Base-by-base conservation (phyloP, 2,113 vertebrate species). In the Oriolus oriolus region DNA sequence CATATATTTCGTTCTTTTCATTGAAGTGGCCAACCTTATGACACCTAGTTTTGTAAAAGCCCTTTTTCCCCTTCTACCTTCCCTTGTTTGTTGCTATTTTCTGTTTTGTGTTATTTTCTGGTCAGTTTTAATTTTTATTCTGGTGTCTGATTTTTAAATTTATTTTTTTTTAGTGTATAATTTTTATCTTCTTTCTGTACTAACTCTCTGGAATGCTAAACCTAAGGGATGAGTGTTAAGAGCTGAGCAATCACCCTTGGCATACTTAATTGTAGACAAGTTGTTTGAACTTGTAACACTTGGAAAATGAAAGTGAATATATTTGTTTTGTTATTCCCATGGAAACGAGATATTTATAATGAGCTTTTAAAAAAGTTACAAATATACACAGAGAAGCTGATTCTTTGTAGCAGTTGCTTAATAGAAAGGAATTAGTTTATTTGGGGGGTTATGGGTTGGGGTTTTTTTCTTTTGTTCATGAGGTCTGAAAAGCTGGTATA, bases 281-380 rank as follows among this genome's bases (percentile, higher is more conserved):
- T 78, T 92, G 73, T 91, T 89, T 96, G 90, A 93, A 95, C 87
- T 95, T 86, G 71, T 82, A 90, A 87, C 56, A 68, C 74, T 90
- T 90, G 90, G 70, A 92, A 93, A 85, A 91, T 78, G n/a, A 50
- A 84, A 89, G 64, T 71, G 74, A 87, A 93, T 82, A 5, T 74
- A 68, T 93, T 94, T 96, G 87, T 84, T 95, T 89, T 89, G 64
- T 54, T 84, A 41, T 95, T 95, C 65, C 90, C 81, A 82, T 82
- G 61, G 93, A 84, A 94, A 96, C 10, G 0, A 85, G 74, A 60
- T 94, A 93, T 68, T 91, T 95, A n/a, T 89, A 91, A 87, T 87
- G 47, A 81, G 47, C 60, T 87, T 57, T n/a, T 89, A 87, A 91
- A 91, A 42, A 96, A 91, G 81, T 53, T 75, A 70, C 52, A 79